Conservation (phyloP, 2,888 invertebrate species). For the Eupsilia transversa region DNA sequence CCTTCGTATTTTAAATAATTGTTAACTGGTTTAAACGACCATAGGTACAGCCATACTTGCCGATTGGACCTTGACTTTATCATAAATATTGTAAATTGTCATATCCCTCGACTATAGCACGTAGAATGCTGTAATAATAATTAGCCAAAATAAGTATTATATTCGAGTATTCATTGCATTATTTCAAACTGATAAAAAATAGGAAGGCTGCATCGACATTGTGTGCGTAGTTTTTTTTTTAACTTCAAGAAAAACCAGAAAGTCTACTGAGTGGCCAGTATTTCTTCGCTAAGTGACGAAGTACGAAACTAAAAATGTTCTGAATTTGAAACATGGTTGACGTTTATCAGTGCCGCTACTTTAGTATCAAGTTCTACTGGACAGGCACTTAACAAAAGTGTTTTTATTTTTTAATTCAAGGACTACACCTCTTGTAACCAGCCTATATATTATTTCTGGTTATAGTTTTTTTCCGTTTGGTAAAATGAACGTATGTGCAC, state of each 20-base stretch:
- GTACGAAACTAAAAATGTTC: conserved; percentile 16
- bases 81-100: conserved; percentile 21
- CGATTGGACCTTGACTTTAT: conserved; percentile 36
- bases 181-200: neutral
- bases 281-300: conserved; percentile 9
- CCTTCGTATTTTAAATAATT: neutral
- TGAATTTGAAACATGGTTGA: conserved; percentile 16
- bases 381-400: neutral
- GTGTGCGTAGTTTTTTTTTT: neutral
- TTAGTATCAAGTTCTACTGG: neutral
- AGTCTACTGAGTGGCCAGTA: neutral
- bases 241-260: conserved; percentile 2
- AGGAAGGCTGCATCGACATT: neutral
- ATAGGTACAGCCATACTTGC: conserved; percentile 3
- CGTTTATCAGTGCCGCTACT: neutral
- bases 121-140: no score
- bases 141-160: neutral
- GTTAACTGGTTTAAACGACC: conserved; percentile 13
- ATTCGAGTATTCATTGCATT: neutral
- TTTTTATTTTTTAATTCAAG: conserved; percentile 22
- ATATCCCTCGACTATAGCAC: neutral
- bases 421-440: neutral
- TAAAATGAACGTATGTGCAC: neutral
- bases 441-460: conserved; percentile 15
- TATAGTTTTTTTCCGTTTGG: conserved; percentile 1